These are phyloP conservation scores for Papilio glaucus DNA, from an alignment of 1,140 invertebrate genomes.

Conservation along the genomic window DNA sequence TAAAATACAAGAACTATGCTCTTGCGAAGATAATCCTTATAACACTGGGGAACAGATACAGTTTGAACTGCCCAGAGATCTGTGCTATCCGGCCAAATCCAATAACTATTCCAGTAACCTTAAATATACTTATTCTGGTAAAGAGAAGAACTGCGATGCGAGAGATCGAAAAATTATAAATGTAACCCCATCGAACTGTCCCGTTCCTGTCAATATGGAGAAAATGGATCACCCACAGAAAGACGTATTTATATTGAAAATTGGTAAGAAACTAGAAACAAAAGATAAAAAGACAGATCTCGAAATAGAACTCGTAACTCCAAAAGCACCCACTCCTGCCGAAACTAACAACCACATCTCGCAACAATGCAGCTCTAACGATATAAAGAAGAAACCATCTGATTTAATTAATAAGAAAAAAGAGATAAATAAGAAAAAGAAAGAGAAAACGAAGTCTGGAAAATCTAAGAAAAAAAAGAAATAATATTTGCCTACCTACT, in stretches of 20 bases:
- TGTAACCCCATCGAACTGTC: slow-evolving; percentile 70
- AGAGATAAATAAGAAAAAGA: slow-evolving; percentile 48
- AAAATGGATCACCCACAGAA: slow-evolving; percentile 67
- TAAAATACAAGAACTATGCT: slow-evolving; percentile 70
- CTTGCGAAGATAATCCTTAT: slow-evolving; percentile 65
- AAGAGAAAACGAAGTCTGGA: slow-evolving; percentile 48
- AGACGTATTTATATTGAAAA: slow-evolving; percentile 78
- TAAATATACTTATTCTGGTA: slow-evolving; percentile 67
- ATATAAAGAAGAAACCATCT: slow-evolving; percentile 49
- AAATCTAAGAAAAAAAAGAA: slow-evolving; percentile 50
- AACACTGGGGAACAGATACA: slow-evolving; percentile 76
- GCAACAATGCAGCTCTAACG: slow-evolving; percentile 60
- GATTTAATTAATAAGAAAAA: slow-evolving; percentile 48
- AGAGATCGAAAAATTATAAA: slow-evolving; percentile 70
- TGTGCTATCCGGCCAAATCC: slow-evolving; percentile 46
- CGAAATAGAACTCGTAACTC: slow-evolving; percentile 75
- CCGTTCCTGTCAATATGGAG: slow-evolving; percentile 64
- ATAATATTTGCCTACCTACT: slow-evolving; percentile 42
- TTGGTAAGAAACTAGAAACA: slow-evolving; percentile 76
- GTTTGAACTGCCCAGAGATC: slow-evolving; percentile 67
- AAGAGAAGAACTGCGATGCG: slow-evolving; percentile 50
- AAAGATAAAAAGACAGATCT: slow-evolving; percentile 78
- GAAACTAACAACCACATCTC: slow-evolving; percentile 53
- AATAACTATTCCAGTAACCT: slow-evolving; percentile 67
- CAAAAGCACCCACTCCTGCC: slow-evolving; percentile 56